Evolutionary conservation across 2,797 vertebrate genomes (phyloP), one percentile per base, ranked within the genome.

Genomic region (Columba guinea): DNA sequence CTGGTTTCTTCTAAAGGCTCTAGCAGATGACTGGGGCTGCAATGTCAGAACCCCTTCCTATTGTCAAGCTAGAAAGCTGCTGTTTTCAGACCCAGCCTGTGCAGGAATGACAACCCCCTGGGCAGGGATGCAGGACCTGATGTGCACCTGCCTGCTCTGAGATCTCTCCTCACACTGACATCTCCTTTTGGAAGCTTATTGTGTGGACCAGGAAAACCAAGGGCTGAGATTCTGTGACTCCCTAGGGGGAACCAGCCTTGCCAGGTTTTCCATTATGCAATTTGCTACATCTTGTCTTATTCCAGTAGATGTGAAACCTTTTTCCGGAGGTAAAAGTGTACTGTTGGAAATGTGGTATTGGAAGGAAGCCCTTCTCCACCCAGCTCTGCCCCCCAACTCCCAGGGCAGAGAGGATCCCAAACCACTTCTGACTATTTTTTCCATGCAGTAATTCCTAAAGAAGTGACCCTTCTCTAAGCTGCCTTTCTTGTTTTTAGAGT

Each of bases 351-450:
- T 56, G 81, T 21, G 35, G 63, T 35, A 2, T 76, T 94, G 88
- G 80, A 96, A 44, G 41, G 79, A 88, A 95, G 76, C 76, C 73
- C 69, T 93, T 94, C 76, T 51, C 94, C 87, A 86, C 49, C 62
- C 91, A 86, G 49, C 73, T 68, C 74, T 68, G 70, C 64, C 94
- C 49, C 81, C 84, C 82, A 81, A 1, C 5, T 30, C 44, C 55
- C 0, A 0, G n/a, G 78, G 52, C 93, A 87, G 80, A 28, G 13
- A 17, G 58, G 83, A 90, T 90, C 93, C 69, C n/a, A 5, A 63
- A 68, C 69, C 62, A 26, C 51, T 82, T 59, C 90, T 94, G 82
- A 67, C 39, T 30, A 2, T 16, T 87, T 74, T 80, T 92, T 89
- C 92, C 94, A 92, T 92, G 67, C 35, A 39, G 80, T 93, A 89